These are phyloP conservation scores for Lordiphosa collinella DNA, from an alignment of 1,140 invertebrate genomes.

Conservation along the genomic window DNA sequence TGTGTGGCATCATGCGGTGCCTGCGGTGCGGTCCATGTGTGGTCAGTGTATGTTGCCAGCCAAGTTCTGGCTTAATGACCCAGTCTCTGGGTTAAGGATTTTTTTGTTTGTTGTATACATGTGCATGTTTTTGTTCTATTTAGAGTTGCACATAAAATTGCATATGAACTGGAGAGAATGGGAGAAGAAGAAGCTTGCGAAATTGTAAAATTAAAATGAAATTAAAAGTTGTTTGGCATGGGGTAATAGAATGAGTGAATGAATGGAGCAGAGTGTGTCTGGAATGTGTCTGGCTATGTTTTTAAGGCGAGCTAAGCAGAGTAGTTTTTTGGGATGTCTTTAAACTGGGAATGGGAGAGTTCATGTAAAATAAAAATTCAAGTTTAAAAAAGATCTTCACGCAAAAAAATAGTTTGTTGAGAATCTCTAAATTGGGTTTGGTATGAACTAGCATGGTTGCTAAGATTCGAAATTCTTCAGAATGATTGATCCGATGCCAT, in stretches of 20 bases:
- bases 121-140: constrained; percentile 3
- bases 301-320: too few species aligned
- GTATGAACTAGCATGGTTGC: too few species aligned
- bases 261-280: background rate
- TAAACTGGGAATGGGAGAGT: too few species aligned
- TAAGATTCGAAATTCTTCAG: too few species aligned
- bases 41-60: constrained; percentile 35
- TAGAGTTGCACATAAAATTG: constrained; percentile 42
- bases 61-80: constrained; percentile 49
- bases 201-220: constrained; percentile 31
- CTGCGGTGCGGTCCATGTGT: constrained; percentile 31
- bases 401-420: too few species aligned
- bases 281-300: background rate
- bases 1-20: constrained; percentile 42
- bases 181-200: constrained; percentile 1
- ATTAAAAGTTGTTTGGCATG: constrained; percentile 24
- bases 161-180: constrained; percentile 16
- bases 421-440: too few species aligned
- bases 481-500: too few species aligned
- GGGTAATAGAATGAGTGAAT: too few species aligned
- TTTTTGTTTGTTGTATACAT: constrained; percentile 15
- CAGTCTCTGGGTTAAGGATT: constrained; percentile 28
- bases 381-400: too few species aligned
- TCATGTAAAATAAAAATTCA: too few species aligned
- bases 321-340: too few species aligned